Evolutionary conservation across 2,888 invertebrate species (phyloP), one percentile per base, ranked within the genome.

Genomic region (Andrena trimmerana): DNA sequence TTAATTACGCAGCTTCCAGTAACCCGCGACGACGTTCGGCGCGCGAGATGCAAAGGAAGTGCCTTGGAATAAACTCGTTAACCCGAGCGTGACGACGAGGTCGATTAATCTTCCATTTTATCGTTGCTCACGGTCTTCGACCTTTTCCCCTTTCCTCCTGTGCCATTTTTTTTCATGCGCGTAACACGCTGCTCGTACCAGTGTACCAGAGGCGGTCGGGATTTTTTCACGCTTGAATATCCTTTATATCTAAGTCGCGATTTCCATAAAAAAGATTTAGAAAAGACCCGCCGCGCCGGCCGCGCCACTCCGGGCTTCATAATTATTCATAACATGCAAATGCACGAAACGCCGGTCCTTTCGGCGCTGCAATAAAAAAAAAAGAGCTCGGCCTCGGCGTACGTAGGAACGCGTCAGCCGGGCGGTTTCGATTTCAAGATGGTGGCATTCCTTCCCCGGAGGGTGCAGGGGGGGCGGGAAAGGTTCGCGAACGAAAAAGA

Each of bases 61-160:
- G 62, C 66, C 85, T 76, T 54, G 73, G 70, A 86, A 88, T 86
- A 87, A 89, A 81, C 80, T 83, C 81, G 87, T 88, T 87, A 89
- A 88, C 85, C 89, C 79, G 69, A 77, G 86, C 82, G 83, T 80
- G 84, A 89, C 86, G 86, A 86, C 84, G 81, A 70, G 81, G 74
- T 86, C 65, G 83, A 83, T 86, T 86, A 84, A 86, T 82, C 74
- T 82, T 59, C 54, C 60, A 65, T 65, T 59, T 69, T 42, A 42
- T 54, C 54, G 42, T 27, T n/a, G 27, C 59, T 5, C 10, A 8
- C 24, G 71, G 59, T 42, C 66, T 20, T 78, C 27, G 52, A 71
- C 68, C 67, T 62, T 29, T 27, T 36, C 16, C 10, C 16, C 24
- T 33, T 2, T 31, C 16, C 16, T 65, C 10, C 24, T 36, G n/a